Percentiles rank a stretch among this genome's conserved stretches.
Conservation (phyloP, 2,113 vertebrate genomes). For the Etheostoma cragini region DNA sequence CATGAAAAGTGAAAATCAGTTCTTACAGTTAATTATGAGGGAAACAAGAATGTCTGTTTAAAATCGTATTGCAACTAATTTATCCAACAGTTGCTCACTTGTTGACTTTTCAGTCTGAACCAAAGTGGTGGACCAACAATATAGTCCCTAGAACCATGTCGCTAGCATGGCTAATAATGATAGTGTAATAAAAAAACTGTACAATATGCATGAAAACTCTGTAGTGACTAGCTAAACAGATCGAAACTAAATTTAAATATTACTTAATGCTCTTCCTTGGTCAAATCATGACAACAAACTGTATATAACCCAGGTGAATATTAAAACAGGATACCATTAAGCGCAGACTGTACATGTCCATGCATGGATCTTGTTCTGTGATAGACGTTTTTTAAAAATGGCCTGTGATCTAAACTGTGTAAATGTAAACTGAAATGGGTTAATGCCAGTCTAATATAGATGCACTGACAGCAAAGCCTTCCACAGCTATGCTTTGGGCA, state of each 20-base stretch:
- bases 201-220: background rate
- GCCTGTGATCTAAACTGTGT: conserved; percentile 14
- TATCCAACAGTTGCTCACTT: background rate
- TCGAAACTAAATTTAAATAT: background rate
- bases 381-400: conserved; percentile 27
- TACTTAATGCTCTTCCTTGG: background rate
- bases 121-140: background rate
- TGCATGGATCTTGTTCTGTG: background rate
- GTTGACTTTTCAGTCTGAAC: background rate
- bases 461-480: no score
- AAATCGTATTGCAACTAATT: background rate
- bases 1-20: background rate
- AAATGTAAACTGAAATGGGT: no score
- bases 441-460: no score
- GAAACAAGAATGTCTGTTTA: background rate
- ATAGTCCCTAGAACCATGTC: background rate
- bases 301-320: background rate
- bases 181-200: background rate
- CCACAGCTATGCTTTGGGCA: no score
- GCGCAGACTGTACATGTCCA: background rate
- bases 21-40: background rate
- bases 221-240: background rate
- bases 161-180: background rate
- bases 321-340: background rate
- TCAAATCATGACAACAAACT: background rate